Percentiles rank a stretch among this genome's conserved stretches.
These are phyloP conservation scores for Malurus melanocephalus DNA, from an alignment of 2,113 vertebrate genomes.

Conservation along the genomic window DNA sequence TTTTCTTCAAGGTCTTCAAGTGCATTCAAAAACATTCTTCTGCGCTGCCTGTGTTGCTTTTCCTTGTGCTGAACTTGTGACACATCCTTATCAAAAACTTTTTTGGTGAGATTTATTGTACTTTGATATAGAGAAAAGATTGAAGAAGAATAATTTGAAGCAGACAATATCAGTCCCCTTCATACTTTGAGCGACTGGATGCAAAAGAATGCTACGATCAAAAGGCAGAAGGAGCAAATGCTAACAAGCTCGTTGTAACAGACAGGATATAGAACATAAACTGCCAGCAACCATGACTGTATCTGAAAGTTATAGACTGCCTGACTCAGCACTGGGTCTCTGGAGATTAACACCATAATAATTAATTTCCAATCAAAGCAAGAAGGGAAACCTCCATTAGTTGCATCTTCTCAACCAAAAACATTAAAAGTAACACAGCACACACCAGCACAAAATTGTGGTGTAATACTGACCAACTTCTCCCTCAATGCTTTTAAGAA, in stretches of 20 bases:
- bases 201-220: background rate
- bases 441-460: background rate
- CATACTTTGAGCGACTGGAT: background rate
- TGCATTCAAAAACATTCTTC: background rate
- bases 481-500: background rate
- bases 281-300: rapidly evolving
- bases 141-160: background rate
- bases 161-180: background rate
- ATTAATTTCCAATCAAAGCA: background rate
- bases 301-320: background rate
- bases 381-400: background rate
- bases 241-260: background rate
- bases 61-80: background rate
- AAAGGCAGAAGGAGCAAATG: background rate
- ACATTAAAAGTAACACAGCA: background rate
- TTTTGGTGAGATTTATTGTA: background rate
- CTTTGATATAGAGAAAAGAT: background rate
- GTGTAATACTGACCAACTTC: background rate
- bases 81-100: background rate
- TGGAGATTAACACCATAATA: background rate
- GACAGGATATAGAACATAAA: background rate
- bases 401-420: background rate
- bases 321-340: background rate
- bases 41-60: background rate
- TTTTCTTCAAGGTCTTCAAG: background rate